Conservation (phyloP, 2,113 vertebrate genomes). For the Spea bombifrons region DNA sequence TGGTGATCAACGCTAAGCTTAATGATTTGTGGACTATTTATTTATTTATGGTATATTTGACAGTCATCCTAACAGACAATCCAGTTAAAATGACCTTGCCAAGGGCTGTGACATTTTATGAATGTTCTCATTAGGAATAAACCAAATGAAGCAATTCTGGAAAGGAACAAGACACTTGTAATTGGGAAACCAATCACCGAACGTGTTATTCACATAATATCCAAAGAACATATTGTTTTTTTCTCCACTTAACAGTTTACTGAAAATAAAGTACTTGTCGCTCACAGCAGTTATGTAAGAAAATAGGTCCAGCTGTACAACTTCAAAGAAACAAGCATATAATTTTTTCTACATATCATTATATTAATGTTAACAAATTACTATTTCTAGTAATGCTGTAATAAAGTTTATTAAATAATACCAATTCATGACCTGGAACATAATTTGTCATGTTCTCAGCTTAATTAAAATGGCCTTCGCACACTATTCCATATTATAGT, state of each 20-base stretch:
- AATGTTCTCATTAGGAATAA: conserved; percentile 19
- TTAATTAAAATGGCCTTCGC: too few species aligned
- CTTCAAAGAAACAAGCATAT: too few species aligned
- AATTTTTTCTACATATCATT: too few species aligned
- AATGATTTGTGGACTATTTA: too few species aligned
- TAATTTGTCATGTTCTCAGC: too few species aligned
- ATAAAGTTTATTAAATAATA: too few species aligned
- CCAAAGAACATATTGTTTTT: conserved; percentile 16
- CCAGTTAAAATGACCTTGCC: neutral
- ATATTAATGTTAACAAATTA: too few species aligned
- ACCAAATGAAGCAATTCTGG: conserved; percentile 12
- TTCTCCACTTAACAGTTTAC: conserved; percentile 19
- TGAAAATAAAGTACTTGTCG: conserved; percentile 9
- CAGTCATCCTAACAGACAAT: neutral
- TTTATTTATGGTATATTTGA: too few species aligned
- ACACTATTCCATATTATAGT: too few species aligned
- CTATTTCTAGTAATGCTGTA: too few species aligned
- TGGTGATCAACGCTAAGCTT: too few species aligned
- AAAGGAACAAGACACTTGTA: conserved; percentile 10
- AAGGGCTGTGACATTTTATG: neutral
- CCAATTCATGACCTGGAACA: too few species aligned
- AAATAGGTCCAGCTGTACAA: neutral
- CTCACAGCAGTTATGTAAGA: conserved; percentile 5
- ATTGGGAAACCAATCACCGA: conserved; percentile 16
- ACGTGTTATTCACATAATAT: conserved; percentile 39